These are phyloP conservation scores for Lepilemur ruficaudatus DNA, from an alignment of 2,797 vertebrate genomes.

Conservation along the genomic window DNA sequence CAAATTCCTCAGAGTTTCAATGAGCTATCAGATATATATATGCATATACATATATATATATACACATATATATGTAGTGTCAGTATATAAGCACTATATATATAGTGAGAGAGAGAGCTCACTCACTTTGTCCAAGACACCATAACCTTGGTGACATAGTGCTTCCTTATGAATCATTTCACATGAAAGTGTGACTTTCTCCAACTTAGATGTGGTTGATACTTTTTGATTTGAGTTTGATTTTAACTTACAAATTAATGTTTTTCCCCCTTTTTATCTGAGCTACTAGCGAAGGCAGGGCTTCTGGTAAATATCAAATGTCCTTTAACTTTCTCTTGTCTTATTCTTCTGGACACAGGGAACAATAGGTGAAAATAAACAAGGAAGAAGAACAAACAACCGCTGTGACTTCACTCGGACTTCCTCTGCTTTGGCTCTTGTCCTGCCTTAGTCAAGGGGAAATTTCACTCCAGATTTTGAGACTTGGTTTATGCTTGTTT, in stretches of 20 bases:
- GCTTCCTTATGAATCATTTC: neutral
- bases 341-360: neutral
- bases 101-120: too few relatives aligned
- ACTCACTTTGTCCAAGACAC: neutral
- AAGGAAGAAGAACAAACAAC: neutral
- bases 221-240: neutral
- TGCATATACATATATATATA: neutral
- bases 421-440: neutral
- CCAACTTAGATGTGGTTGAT: neutral
- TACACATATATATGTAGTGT: neutral
- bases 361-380: neutral
- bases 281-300: neutral
- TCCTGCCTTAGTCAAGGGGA: neutral
- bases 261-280: neutral
- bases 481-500: neutral
- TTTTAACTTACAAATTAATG: neutral
- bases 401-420: rapidly evolving
- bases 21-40: neutral
- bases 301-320: neutral
- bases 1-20: neutral
- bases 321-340: neutral
- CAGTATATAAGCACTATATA: too few relatives aligned
- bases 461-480: neutral
- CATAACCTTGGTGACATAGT: neutral
- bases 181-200: neutral